phyloP scores from a whole-genome alignment of 2,113 vertebrate genomes.

The Zootoca vivipara region DNA sequence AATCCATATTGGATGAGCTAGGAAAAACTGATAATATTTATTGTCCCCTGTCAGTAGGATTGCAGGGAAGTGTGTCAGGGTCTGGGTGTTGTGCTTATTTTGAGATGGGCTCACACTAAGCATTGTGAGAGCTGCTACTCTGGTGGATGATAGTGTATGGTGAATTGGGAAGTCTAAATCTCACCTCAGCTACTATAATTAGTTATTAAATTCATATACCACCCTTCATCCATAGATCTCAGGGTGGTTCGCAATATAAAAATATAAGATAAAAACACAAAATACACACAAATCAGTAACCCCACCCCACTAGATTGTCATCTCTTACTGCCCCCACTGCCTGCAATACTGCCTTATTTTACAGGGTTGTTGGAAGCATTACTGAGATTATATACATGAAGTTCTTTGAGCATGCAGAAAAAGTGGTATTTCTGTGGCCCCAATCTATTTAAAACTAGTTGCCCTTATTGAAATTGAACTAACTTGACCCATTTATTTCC shows the following conservation, averaged over 20 bases:
- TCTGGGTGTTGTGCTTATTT: background rate
- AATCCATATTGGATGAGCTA: no score
- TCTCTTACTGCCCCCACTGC: no score
- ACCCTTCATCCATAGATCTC: no score
- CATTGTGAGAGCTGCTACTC: background rate
- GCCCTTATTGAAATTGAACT: background rate
- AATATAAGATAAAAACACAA: no score
- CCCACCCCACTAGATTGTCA: no score
- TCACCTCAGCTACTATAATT: no score
- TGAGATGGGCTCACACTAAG: background rate
- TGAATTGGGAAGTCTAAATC: background rate
- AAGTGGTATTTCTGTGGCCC: background rate
- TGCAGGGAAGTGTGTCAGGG: background rate
- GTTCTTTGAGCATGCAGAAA: background rate
- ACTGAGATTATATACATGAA: no score
- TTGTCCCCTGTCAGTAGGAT: background rate
- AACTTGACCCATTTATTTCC: background rate
- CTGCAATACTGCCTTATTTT: background rate
- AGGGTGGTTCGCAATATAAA: no score
- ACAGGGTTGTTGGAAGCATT: background rate
- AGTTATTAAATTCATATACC: no score
- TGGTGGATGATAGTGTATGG: background rate
- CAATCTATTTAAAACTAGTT: background rate
- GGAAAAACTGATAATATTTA: no score
- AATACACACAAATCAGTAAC: no score